A percentile compares a stretch with the other conserved stretches of the same genome.
Conservation (phyloP, 2,797 vertebrate species). For the Malurus leucopterus region DNA sequence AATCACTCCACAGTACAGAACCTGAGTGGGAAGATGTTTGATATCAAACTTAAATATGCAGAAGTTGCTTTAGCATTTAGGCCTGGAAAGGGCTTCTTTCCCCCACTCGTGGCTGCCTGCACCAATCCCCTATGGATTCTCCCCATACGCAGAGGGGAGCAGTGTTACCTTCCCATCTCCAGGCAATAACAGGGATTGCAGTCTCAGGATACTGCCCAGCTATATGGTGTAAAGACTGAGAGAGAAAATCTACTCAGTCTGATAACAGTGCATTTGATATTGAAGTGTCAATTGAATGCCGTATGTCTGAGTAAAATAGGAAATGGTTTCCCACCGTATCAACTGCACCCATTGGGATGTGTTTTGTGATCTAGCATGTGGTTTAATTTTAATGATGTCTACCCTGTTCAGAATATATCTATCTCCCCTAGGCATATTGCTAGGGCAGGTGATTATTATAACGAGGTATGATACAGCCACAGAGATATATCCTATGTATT, state of each 20-base stretch:
- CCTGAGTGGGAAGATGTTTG: not conserved
- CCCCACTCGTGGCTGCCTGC: not conserved
- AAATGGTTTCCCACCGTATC: not conserved
- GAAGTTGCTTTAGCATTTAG: not conserved
- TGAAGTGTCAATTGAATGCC: not conserved
- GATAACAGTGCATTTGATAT: not conserved
- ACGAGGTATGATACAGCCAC: not conserved
- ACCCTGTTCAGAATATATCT: not conserved
- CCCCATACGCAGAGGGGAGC: rapidly evolving
- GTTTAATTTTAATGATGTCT: not conserved
- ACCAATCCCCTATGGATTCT: not conserved
- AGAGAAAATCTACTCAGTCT: not conserved
- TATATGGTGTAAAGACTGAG: not conserved
- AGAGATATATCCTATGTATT: not conserved
- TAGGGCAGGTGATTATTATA: not conserved
- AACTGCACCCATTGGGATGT: not conserved
- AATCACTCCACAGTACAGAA: not conserved
- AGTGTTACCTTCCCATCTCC: not conserved
- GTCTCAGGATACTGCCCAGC: not conserved
- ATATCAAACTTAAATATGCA: not conserved
- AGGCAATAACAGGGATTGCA: not conserved
- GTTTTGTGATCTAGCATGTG: not conserved
- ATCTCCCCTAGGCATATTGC: not conserved
- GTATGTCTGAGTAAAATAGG: not conserved
- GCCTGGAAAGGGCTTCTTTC: not conserved